Percentiles rank a stretch among this genome's conserved stretches.
phyloP scores from a whole-genome alignment of 2,113 vertebrate species.

The Sarotherodon lohbergeri region DNA sequence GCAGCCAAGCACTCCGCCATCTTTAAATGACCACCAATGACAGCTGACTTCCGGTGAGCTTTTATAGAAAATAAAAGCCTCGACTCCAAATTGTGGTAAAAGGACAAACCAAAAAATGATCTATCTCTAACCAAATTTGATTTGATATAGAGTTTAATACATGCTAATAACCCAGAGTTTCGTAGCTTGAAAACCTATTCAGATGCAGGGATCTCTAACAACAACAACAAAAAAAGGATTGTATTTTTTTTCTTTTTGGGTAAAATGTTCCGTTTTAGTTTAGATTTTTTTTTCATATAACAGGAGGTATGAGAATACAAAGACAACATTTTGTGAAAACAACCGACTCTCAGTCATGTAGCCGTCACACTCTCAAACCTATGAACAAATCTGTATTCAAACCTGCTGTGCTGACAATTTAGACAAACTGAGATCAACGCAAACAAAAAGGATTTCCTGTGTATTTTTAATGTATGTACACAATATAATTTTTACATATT shows the following conservation, averaged over 20 bases:
- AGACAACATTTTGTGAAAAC: too few species aligned
- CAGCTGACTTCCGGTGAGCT: conserved; percentile 28
- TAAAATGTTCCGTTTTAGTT: too few species aligned
- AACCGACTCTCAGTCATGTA: not conserved
- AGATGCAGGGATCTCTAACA: too few species aligned
- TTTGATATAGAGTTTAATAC: not conserved
- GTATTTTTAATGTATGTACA: not conserved
- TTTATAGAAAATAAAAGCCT: conserved; percentile 1
- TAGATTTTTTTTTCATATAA: not conserved
- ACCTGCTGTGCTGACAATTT: not conserved
- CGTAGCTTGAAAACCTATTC: too few species aligned
- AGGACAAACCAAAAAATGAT: accelerated
- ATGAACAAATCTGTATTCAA: not conserved
- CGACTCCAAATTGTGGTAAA: not conserved
- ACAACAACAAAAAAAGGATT: too few species aligned
- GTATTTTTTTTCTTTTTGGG: not conserved
- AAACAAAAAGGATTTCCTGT: not conserved
- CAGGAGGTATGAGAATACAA: too few species aligned
- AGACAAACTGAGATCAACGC: not conserved
- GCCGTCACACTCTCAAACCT: not conserved
- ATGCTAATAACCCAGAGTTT: too few species aligned
- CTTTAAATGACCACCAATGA: conserved; percentile 62
- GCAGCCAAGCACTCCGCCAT: conserved; percentile 64
- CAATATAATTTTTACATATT: not conserved
- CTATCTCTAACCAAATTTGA: not conserved